Evolutionary conservation across 2,888 invertebrate genomes (phyloP), one percentile per base, ranked within the genome.

Genomic region (Apotomis turbidana): DNA sequence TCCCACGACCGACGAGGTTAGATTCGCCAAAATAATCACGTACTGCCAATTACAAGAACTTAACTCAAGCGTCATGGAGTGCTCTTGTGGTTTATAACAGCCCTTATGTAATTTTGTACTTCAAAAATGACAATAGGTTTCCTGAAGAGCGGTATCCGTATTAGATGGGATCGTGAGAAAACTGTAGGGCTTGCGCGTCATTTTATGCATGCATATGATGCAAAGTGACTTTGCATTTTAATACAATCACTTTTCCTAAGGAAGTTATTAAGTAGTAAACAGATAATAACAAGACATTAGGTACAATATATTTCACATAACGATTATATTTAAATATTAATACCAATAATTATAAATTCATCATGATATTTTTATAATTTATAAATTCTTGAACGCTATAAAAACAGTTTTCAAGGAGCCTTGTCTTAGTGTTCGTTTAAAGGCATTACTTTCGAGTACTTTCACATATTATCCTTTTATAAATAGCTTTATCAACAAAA

Each of bases 11-110:
- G 75, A 78, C 71, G 78, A 79, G 74, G 74, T 78, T 75, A 80
- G 80, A 76, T 82, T 79, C 82, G 84, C 85, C 81, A 83, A 87
- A 86, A 85, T 84, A 73, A 86, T 90, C 90, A 90, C 91, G 90
- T 90, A 82, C 83, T 41, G 74, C 74, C 78, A 76, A 83, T 83
- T 77, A 81, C 80, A 67, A 74, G 41, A 82, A 81, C 84, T 86
- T 82, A 81, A 83, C 84, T 85, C 80, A 84, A 79, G 77, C 78
- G 70, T 36, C 41, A 36, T 72, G 57, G 76, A 80, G 78, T 74
- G 62, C 77, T 68, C 71, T 73, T 73, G 54, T 75, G 75, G 68
- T 69, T 52, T 64, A 70, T 73, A 76, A 55, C 70, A 75, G 75
- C 71, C 66, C 73, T 77, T 58, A 55, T 54, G 62, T 62, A 76